A percentile compares a stretch with the other conserved stretches of the same genome.
Evolutionary conservation across 2,888 invertebrate genomes (phyloP).

Genomic region (Tiliacea aurago): DNA sequence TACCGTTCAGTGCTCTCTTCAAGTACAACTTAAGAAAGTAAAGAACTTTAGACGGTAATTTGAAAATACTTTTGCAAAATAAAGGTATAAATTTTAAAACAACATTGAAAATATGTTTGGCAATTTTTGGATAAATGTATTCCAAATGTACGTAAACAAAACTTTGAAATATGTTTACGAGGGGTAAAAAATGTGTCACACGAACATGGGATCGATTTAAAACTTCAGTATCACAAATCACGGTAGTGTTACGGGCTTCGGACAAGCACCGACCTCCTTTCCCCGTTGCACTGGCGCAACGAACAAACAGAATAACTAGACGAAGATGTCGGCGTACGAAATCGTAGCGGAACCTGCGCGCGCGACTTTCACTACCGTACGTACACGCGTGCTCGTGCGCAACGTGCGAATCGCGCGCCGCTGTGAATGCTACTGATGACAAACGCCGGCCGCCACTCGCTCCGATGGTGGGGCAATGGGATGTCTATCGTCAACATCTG

Average conservation of each 20-base stretch:
- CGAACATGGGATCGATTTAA: conserved; percentile 76
- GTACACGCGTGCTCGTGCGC: conserved; percentile 78
- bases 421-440: conserved; percentile 81
- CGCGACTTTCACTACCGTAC: conserved; percentile 87
- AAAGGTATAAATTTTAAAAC: conserved; percentile 19
- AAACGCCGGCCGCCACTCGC: conserved; percentile 62
- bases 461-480: conserved; percentile 75
- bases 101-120: neutral
- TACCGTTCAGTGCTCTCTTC: conserved; percentile 22
- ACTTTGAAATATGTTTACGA: conserved; percentile 15
- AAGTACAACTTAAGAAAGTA: conserved; percentile 21
- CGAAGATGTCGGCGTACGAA: conserved; percentile 87
- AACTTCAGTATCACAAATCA: conserved; percentile 77
- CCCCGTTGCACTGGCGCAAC: conserved; percentile 89
- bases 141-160: conserved; percentile 1
- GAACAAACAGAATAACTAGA: conserved; percentile 89
- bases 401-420: conserved; percentile 86
- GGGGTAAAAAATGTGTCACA: conserved; percentile 73
- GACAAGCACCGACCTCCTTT: conserved; percentile 89
- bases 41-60: conserved; percentile 46
- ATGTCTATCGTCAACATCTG: conserved; percentile 77
- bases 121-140: neutral
- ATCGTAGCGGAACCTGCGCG: conserved; percentile 85
- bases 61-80: conserved; percentile 35
- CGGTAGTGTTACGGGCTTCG: conserved; percentile 81